These are phyloP conservation scores for Scrobipalpa costella DNA, from an alignment of 2,888 invertebrate genomes.

Conservation along the genomic window DNA sequence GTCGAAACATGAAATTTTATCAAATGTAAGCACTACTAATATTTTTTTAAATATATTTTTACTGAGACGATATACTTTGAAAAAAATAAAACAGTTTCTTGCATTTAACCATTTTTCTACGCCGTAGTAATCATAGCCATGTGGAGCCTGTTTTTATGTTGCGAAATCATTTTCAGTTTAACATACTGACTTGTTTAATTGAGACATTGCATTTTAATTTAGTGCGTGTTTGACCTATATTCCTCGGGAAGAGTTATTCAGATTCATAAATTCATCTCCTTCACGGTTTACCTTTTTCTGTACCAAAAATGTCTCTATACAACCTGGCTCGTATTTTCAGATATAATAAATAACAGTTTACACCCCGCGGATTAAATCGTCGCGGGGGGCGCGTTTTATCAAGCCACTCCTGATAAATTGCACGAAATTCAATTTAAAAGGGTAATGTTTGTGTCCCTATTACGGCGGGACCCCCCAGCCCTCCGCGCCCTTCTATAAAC, in stretches of 20 bases:
- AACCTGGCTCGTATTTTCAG: conserved; percentile 1
- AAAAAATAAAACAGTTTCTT: too few species aligned
- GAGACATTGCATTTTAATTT: too few species aligned
- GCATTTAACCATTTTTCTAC: too few species aligned
- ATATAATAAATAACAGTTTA: conserved; percentile 57
- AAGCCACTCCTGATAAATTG: conserved; percentile 69
- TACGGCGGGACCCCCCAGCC: conserved; percentile 63
- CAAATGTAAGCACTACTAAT: too few species aligned
- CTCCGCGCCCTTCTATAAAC: conserved; percentile 69
- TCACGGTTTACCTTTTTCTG: background rate
- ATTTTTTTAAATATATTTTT: too few species aligned
- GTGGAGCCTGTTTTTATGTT: too few species aligned
- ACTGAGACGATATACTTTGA: too few species aligned
- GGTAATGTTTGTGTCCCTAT: conserved; percentile 77
- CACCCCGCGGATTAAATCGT: conserved; percentile 63
- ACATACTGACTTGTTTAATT: too few species aligned
- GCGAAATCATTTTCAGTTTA: too few species aligned
- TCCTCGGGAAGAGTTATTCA: background rate
- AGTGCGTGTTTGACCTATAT: too few species aligned
- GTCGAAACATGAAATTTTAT: too few species aligned
- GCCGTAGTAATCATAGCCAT: too few species aligned
- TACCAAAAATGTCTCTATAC: background rate
- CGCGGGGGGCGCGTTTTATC: conserved; percentile 63
- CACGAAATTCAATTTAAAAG: conserved; percentile 77
- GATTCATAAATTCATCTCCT: background rate